Percentiles rank a stretch among this genome's conserved stretches.
phyloP scores from a whole-genome alignment of 2,113 vertebrate genomes.

The Oncorhynchus gorbuscha region DNA sequence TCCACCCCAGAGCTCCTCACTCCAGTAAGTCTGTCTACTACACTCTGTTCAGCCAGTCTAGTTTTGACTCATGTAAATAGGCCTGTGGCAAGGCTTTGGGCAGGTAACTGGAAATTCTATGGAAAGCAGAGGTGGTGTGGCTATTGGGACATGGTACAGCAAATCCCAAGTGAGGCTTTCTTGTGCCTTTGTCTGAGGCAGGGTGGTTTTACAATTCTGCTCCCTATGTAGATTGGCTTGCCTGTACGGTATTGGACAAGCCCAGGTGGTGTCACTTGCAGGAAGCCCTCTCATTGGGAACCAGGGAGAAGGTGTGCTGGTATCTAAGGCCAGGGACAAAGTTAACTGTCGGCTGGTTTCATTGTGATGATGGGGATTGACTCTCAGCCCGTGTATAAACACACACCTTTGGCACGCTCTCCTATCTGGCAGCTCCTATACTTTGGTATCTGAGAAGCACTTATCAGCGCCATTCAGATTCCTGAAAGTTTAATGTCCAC shows the following conservation, averaged over 20 bases:
- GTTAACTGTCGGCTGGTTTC: no score
- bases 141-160: background rate
- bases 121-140: conserved; percentile 35
- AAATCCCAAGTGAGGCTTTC: background rate
- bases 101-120: background rate
- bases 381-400: no score
- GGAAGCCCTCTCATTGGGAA: conserved; percentile 34
- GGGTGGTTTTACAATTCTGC: conserved; percentile 5
- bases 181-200: background rate
- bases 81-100: background rate
- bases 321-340: no score
- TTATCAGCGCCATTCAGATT: conserved; percentile 8
- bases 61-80: background rate
- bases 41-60: background rate
- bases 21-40: conserved; percentile 77
- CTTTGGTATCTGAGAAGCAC: background rate
- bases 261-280: conserved; percentile 37
- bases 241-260: conserved; percentile 38
- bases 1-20: conserved; percentile 97
- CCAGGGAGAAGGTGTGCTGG: background rate
- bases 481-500: conserved; percentile 27
- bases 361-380: background rate
- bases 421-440: background rate
- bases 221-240: conserved; percentile 34
- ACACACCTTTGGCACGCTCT: conserved; percentile 1